These are phyloP conservation scores for Iguana delicatissima DNA, from an alignment of 2,797 vertebrate genomes.

Conservation along the genomic window DNA sequence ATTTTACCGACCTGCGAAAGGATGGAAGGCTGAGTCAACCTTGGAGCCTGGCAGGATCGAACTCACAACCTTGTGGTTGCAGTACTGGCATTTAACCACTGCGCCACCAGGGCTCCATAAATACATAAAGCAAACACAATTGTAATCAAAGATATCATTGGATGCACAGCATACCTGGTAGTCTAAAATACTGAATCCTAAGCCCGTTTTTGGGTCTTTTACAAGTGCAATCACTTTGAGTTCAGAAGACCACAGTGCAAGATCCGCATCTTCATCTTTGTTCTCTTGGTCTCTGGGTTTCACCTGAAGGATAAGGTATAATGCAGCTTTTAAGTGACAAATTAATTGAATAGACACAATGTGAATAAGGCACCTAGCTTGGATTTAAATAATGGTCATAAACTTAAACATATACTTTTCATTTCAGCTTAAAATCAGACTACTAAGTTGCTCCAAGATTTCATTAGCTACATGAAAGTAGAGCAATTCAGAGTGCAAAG, in stretches of 20 bases:
- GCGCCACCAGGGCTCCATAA: too few relatives aligned
- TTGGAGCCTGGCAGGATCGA: too few relatives aligned
- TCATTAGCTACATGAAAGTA: slow-evolving; percentile 81
- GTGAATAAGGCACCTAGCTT: slow-evolving; percentile 22
- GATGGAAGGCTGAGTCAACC: too few relatives aligned
- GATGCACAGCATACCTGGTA: slow-evolving; percentile 87
- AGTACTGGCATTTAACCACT: too few relatives aligned
- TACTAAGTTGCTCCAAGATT: slow-evolving; percentile 73
- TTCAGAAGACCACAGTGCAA: slow-evolving; percentile 92
- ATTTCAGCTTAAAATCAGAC: slow-evolving; percentile 54
- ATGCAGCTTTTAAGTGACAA: background rate
- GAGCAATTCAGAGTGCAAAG: slow-evolving; percentile 45
- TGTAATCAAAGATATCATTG: background rate
- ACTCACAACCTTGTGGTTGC: too few relatives aligned
- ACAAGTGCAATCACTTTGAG: slow-evolving; percentile 87
- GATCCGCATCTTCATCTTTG: slow-evolving; percentile 88
- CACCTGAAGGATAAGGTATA: slow-evolving; percentile 70
- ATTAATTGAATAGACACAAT: slow-evolving; percentile 23
- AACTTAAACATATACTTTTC: slow-evolving; percentile 21
- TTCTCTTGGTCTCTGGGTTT: slow-evolving; percentile 48
- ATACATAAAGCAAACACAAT: background rate
- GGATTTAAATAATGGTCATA: slow-evolving; percentile 1
- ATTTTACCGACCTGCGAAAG: too few relatives aligned
- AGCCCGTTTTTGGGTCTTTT: slow-evolving; percentile 86
- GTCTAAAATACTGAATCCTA: slow-evolving; percentile 98